Base-by-base conservation (phyloP, 2,113 vertebrate genomes). In the Theropithecus gelada region DNA sequence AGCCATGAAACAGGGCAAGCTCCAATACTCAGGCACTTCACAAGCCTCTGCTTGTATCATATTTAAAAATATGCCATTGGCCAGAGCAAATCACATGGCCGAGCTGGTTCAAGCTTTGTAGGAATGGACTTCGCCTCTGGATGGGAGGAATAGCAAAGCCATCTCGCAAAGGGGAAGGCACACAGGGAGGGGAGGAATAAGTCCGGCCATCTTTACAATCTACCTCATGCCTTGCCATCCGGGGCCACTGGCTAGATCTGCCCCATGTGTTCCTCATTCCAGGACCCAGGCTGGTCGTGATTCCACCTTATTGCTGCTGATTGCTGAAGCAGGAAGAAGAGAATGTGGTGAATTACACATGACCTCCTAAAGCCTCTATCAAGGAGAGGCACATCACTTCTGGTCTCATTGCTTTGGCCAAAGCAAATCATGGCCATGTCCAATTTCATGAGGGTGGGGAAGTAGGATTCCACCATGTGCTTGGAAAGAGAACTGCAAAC, bases 231-330 rank as follows among this genome's bases (percentile, higher is more conserved):
- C 40, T 20, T 55, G 38, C 40, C 32, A 14, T 30, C 8, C 0
- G 6, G 22, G 48, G 5, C 25, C 18, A 5, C 18, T 27, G n/a
- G 72, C 64, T 22, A n/a, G 52, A 13, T n/a, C 17, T n/a, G 61
- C 32, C 22, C 55, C 10, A 5, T 0, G 16, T 48, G 35, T 23
- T 66, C 43, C 78, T 87, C 70, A n/a, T 43, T 66, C 50, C 40
- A 27, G 64, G n/a, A 76, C n/a, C 17, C 27, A 38, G 57, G 18
- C 23, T 66, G 23, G 6, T 0, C 0, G 0, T n/a, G 70, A 76
- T 40, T 80, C 32, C 57, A 4, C 45, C 35, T 48, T 50, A 38
- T 1, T 17, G 35, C 17, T 35, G 27, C 35, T 17, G 50, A 78
- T 72, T 66, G 32, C 12, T 3, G 18, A 72, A 45, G 66, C 22